phyloP scores from a whole-genome alignment of 2,113 vertebrate species.

The Carassius auratus region DNA sequence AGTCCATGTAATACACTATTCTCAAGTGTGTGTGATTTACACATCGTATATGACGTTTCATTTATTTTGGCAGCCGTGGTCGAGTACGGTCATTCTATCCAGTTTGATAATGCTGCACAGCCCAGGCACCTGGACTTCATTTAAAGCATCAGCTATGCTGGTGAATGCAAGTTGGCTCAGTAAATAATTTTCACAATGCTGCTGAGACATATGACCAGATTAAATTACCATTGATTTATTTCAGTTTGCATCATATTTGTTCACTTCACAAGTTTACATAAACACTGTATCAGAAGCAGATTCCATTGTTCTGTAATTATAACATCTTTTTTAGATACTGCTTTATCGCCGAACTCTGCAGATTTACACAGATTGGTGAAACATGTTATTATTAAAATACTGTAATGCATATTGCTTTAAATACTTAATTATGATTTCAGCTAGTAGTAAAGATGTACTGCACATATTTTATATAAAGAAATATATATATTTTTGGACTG shows the following conservation, averaged over 20 bases:
- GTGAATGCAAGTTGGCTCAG: slow-evolving; percentile 23
- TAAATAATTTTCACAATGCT: slow-evolving; percentile 14
- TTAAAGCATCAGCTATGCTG: slow-evolving; percentile 51
- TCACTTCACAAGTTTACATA: slow-evolving; percentile 49
- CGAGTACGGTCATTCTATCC: slow-evolving; percentile 53
- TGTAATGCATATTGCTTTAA: background rate
- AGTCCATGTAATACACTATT: slow-evolving; percentile 59
- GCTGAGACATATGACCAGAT: slow-evolving; percentile 51
- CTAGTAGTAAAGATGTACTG: background rate
- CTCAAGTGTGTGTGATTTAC: slow-evolving; percentile 59
- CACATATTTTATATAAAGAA: too few relatives aligned
- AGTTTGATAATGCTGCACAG: slow-evolving; percentile 56
- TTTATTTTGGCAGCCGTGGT: slow-evolving; percentile 65
- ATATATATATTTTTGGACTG: background rate
- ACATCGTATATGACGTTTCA: slow-evolving; percentile 59
- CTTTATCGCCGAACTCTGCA: background rate
- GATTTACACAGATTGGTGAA: background rate
- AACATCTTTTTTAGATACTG: background rate
- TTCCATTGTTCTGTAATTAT: slow-evolving; percentile 32
- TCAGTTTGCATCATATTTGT: slow-evolving; percentile 53
- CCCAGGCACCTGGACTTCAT: slow-evolving; percentile 69
- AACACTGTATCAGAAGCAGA: slow-evolving; percentile 39
- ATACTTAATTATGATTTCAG: background rate
- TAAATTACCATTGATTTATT: slow-evolving; percentile 49
- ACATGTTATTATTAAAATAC: background rate